phyloP scores from a whole-genome alignment of 1,140 invertebrate species.

The Conus ventricosus region DNA sequence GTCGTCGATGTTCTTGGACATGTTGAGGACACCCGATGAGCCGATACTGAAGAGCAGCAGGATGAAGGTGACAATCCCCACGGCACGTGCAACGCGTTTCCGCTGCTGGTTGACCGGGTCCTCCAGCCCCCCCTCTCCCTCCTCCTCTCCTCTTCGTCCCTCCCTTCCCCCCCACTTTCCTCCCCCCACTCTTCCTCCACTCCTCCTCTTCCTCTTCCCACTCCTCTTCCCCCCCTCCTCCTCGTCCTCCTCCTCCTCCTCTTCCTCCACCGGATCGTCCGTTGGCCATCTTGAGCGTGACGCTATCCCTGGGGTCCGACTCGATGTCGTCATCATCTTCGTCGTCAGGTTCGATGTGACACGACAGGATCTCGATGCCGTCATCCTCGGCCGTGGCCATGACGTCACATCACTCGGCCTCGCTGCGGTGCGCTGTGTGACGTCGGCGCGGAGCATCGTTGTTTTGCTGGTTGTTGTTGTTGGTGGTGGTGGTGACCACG shows the following conservation, averaged over 20 bases:
- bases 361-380: conserved; percentile 48
- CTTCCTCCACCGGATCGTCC: neutral
- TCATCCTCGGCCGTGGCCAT: conserved; percentile 50
- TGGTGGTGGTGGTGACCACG: too few relatives aligned
- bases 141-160: too few relatives aligned
- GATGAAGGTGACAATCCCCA: conserved; percentile 49
- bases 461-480: too few relatives aligned
- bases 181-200: neutral
- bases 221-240: neutral
- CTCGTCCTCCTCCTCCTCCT: neutral
- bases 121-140: neutral
- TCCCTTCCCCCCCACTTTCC: too few relatives aligned
- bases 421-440: too few relatives aligned
- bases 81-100: conserved; percentile 50
- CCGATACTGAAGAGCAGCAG: conserved; percentile 48
- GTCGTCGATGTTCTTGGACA: conserved; percentile 54
- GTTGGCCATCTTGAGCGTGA: conserved; percentile 39
- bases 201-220: neutral
- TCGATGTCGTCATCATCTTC: conserved; percentile 2
- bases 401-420: neutral
- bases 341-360: conserved; percentile 43
- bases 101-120: conserved; percentile 43
- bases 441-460: too few relatives aligned
- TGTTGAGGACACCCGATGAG: conserved; percentile 53
- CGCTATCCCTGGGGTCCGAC: neutral